Percentiles rank a stretch among this genome's conserved stretches.
Conservation (phyloP, 2,797 vertebrate genomes). For the Sebastes iracundus region DNA sequence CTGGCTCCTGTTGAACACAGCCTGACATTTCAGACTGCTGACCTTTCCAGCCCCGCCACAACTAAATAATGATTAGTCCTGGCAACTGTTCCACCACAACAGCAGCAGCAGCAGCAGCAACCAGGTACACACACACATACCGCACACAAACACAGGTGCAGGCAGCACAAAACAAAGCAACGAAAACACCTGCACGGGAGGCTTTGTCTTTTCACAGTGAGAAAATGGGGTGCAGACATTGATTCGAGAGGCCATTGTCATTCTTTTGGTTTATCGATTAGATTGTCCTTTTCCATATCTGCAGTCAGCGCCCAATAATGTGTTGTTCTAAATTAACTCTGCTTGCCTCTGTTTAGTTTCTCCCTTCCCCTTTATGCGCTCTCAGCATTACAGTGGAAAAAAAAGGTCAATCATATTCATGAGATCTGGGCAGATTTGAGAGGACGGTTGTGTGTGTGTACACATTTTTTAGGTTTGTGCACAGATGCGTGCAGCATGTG, state of each 20-base stretch:
- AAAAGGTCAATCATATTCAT: conserved; percentile 99
- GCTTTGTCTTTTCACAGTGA: conserved; percentile 84
- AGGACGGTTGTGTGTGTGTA: conserved; percentile 14
- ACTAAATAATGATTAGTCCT: conserved; percentile 98
- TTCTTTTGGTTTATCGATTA: conserved; percentile 90
- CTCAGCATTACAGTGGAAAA: conserved; percentile 86
- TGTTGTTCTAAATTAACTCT: conserved; percentile 95
- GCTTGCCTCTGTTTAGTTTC: conserved; percentile 87
- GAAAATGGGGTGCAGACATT: conserved; percentile 95
- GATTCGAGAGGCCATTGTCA: conserved; percentile 93
- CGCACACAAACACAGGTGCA: conserved; percentile 33
- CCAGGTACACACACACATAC: conserved; percentile 50
- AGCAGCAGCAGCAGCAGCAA: conserved; percentile 69
- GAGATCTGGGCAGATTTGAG: conserved; percentile 91
- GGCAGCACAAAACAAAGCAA: conserved; percentile 53
- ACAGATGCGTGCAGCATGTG: conserved; percentile 12
- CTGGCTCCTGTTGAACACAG: conserved; percentile 92
- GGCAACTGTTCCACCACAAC: conserved; percentile 92
- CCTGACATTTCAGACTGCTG: conserved; percentile 99
- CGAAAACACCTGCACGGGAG: conserved; percentile 64
- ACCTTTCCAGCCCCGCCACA: conserved; percentile 96
- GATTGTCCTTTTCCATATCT: conserved; percentile 97
- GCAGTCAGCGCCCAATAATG: conserved; percentile 88
- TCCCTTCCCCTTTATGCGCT: conserved; percentile 71
- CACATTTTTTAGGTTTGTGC: conserved; percentile 19